Percentiles rank a stretch among this genome's conserved stretches.
Evolutionary conservation across 2,888 invertebrate species (phyloP).

Genomic region (Cylloceria caligata): DNA sequence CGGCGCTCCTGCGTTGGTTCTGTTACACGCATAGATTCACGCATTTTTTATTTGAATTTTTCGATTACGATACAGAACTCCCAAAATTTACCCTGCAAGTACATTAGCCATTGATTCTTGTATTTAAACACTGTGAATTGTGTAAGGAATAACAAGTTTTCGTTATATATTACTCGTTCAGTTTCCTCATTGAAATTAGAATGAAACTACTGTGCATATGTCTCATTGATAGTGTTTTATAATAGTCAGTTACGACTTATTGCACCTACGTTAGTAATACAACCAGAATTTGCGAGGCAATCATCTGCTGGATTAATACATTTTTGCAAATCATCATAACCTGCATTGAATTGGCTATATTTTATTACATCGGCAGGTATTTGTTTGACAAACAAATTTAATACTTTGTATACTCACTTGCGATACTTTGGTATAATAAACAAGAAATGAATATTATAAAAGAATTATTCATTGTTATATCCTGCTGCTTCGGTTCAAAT

Average conservation of each 20-base stretch:
- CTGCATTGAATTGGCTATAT: conserved; percentile 8
- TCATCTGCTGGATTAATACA: not conserved
- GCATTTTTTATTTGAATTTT: conserved; percentile 31
- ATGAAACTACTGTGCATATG: no score
- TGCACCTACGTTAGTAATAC: no score
- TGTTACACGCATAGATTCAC: not conserved
- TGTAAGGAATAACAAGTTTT: no score
- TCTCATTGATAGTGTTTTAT: no score
- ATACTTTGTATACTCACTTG: not conserved
- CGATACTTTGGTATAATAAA: no score
- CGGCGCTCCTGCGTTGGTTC: conserved; percentile 5
- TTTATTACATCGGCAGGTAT: not conserved
- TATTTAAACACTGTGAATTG: no score
- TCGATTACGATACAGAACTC: not conserved
- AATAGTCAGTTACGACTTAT: no score
- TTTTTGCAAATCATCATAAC: conserved; percentile 25
- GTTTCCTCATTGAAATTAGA: no score
- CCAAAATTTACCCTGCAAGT: not conserved
- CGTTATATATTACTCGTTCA: no score
- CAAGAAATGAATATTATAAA: no score
- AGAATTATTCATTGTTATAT: no score
- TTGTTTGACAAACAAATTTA: not conserved
- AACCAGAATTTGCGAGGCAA: conserved; percentile 1
- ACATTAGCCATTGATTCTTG: not conserved
- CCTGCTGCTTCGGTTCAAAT: no score